Percentiles rank a stretch among this genome's conserved stretches.
Conservation (phyloP, 2,888 invertebrate species). For the Horisme vitalbata region DNA sequence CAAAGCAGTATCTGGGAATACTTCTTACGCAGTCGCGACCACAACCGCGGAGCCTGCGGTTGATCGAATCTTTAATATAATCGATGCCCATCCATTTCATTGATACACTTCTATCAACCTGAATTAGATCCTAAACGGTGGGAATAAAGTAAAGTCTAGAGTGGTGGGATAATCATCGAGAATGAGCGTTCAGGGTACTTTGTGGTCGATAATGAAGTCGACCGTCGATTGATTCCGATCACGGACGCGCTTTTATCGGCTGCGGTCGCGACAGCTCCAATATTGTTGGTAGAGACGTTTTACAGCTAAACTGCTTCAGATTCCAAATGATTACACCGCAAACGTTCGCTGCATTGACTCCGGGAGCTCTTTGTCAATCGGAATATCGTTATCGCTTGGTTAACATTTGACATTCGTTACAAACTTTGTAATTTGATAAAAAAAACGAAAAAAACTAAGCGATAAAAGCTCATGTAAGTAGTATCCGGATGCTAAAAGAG, state of each 20-base stretch:
- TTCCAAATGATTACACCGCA: constrained; percentile 6
- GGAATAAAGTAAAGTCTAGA: not conserved
- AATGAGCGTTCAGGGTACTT: not conserved
- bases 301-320: not conserved
- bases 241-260: constrained; percentile 1
- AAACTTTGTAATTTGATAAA: no score
- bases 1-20: not conserved
- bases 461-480: no score
- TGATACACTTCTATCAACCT: not conserved
- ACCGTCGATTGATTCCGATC: constrained; percentile 17
- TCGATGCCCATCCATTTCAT: constrained; percentile 1
- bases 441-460: no score
- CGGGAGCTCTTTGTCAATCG: not conserved
- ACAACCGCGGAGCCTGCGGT: constrained; percentile 1
- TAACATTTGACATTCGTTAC: no score
- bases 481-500: no score
- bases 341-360: not conserved
- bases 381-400: no score
- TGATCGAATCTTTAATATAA: constrained; percentile 4
- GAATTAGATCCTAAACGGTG: not conserved
- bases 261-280: constrained; percentile 8
- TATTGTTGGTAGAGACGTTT: constrained; percentile 8
- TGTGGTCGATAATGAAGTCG: constrained; percentile 19
- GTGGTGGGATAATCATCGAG: not conserved
- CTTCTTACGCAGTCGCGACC: constrained; percentile 4